phyloP scores from a whole-genome alignment of 1,140 invertebrate genomes.

The Elymnias hypermnestra region DNA sequence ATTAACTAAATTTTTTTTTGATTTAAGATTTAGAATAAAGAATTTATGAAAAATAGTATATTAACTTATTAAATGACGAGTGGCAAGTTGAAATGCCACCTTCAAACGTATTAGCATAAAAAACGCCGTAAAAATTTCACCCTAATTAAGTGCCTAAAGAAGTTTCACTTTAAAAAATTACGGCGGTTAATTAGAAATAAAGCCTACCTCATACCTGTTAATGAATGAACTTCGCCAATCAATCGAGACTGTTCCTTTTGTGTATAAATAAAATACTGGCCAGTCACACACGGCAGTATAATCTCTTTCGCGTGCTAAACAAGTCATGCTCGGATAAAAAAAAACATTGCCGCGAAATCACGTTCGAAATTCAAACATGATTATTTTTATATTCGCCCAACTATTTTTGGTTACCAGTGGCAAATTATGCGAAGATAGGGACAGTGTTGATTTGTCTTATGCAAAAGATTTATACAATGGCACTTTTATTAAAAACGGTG shows the following conservation, averaged over 20 bases:
- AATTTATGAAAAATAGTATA: too few species aligned
- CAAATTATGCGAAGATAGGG: constrained; percentile 36
- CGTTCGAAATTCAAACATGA: constrained; percentile 24
- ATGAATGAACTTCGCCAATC: not conserved
- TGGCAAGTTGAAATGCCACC: too few species aligned
- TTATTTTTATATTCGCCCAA: constrained; percentile 26
- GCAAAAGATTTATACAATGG: constrained; percentile 25
- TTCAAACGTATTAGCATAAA: too few species aligned
- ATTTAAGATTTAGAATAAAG: too few species aligned
- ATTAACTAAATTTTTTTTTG: too few species aligned
- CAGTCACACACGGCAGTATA: not conserved
- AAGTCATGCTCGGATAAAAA: constrained; percentile 6
- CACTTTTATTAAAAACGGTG: constrained; percentile 28
- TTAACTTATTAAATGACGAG: too few species aligned
- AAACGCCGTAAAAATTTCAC: too few species aligned
- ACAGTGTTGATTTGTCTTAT: constrained; percentile 41
- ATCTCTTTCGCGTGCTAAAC: not conserved
- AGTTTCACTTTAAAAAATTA: not conserved
- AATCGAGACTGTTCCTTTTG: not conserved
- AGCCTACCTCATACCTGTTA: not conserved
- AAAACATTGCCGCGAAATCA: not conserved
- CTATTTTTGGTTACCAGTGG: constrained; percentile 23
- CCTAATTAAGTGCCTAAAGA: too few species aligned
- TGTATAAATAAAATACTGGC: constrained; percentile 6
- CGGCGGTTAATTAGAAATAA: not conserved